phyloP scores from a whole-genome alignment of 2,113 vertebrate genomes.

The Struthidea cinerea region DNA sequence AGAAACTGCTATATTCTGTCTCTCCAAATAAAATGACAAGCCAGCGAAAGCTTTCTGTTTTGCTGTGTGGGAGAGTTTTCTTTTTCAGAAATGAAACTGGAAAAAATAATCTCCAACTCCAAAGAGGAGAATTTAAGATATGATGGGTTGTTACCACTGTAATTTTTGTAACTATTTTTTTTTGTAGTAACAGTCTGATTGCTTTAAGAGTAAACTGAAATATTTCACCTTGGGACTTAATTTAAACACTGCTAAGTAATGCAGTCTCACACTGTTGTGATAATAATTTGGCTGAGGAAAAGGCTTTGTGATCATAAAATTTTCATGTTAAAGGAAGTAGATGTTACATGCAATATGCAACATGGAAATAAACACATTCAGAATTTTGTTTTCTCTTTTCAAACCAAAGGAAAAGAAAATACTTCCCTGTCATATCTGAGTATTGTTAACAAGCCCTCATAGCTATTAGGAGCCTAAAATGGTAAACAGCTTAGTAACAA shows the following conservation, averaged over 20 bases:
- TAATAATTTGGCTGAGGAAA: background rate
- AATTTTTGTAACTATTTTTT: background rate
- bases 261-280: background rate
- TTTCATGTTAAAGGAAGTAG: background rate
- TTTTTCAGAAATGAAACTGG: background rate
- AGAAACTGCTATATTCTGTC: background rate
- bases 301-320: background rate
- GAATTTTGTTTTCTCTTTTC: background rate
- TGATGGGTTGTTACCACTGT: rapidly evolving
- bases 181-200: background rate
- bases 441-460: background rate
- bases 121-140: background rate
- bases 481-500: background rate
- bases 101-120: background rate
- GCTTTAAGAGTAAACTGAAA: background rate
- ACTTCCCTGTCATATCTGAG: background rate
- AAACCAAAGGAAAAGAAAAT: background rate
- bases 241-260: background rate
- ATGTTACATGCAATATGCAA: background rate
- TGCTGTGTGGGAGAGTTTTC: background rate
- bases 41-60: background rate
- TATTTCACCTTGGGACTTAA: background rate
- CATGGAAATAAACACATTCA: background rate
- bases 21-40: background rate
- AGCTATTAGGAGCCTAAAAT: background rate